Conservation (phyloP, 2,888 invertebrate genomes). For the Geophilus truncorum region DNA sequence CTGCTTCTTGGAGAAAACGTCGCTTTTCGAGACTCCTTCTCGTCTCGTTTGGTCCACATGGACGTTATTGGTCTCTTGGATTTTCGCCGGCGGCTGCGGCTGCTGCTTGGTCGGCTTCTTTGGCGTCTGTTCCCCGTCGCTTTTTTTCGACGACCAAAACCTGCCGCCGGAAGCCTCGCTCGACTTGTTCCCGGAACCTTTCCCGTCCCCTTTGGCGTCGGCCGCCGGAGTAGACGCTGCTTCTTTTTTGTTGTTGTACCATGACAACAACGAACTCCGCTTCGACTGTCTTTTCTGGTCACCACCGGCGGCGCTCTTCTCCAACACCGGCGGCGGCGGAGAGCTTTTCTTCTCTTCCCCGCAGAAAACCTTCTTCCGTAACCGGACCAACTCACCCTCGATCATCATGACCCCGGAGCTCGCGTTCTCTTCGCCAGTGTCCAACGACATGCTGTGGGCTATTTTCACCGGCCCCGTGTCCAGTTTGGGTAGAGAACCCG, state of each 20-base stretch:
- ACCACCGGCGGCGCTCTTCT: background rate
- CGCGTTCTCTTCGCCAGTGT: background rate
- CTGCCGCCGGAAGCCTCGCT: background rate
- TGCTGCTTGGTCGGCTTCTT: background rate
- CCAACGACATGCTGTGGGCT: background rate
- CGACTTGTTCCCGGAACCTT: background rate
- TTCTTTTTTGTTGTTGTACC: conserved; percentile 20
- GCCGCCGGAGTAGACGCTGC: too few relatives aligned
- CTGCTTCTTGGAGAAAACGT: background rate
- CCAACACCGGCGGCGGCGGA: background rate
- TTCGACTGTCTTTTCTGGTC: conserved; percentile 12
- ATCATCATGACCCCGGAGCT: conserved; percentile 14
- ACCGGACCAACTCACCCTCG: conserved; percentile 29
- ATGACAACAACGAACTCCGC: background rate
- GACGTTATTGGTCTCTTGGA: background rate
- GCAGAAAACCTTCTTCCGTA: conserved; percentile 19
- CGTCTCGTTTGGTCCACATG: background rate
- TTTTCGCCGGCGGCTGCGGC: background rate
- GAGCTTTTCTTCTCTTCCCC: background rate
- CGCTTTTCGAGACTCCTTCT: background rate
- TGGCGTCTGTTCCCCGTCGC: background rate
- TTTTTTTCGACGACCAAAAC: conserved; percentile 1
- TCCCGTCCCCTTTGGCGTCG: background rate
- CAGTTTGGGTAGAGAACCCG: conserved; percentile 30
- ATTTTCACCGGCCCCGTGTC: background rate